phyloP scores from a whole-genome alignment of 2,888 invertebrate genomes.

The Melieria crassipennis region DNA sequence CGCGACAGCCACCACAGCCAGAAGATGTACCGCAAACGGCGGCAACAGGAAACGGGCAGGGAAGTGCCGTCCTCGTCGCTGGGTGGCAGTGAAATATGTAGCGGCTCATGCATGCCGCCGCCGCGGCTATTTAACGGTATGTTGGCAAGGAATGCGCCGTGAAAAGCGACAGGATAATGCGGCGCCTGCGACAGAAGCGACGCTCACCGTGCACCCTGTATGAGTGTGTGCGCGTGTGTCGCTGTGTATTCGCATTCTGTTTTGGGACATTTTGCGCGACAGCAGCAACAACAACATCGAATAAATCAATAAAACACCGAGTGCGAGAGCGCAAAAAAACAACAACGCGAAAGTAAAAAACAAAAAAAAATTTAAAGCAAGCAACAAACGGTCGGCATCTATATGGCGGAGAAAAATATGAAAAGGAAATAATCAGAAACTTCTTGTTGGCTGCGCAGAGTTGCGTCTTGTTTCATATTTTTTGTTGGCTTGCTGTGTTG shows the following conservation, averaged over 20 bases:
- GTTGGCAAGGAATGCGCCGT: conserved; percentile 19
- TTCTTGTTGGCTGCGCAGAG: too few relatives aligned
- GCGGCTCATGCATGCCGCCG: background rate
- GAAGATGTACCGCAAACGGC: background rate
- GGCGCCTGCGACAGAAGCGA: background rate
- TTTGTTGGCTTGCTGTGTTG: too few relatives aligned
- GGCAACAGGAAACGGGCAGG: background rate
- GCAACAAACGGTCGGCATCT: too few relatives aligned
- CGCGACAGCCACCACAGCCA: too few relatives aligned
- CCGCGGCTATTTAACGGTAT: conserved; percentile 22
- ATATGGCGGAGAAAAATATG: too few relatives aligned
- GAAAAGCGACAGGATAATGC: background rate
- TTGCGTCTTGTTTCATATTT: too few relatives aligned
- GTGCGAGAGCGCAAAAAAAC: background rate
- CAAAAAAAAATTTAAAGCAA: too few relatives aligned
- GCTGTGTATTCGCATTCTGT: background rate
- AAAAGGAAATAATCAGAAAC: too few relatives aligned
- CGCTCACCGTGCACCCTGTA: background rate
- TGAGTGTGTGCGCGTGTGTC: background rate
- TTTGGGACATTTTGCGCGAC: conserved; percentile 25
- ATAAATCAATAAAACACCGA: conserved; percentile 58
- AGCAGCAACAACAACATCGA: conserved; percentile 43
- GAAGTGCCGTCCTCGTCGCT: background rate
- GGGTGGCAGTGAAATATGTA: background rate
- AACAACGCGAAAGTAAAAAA: background rate